Base-by-base conservation (phyloP, 2,888 invertebrate genomes). In the Oscheius sp. region DNA sequence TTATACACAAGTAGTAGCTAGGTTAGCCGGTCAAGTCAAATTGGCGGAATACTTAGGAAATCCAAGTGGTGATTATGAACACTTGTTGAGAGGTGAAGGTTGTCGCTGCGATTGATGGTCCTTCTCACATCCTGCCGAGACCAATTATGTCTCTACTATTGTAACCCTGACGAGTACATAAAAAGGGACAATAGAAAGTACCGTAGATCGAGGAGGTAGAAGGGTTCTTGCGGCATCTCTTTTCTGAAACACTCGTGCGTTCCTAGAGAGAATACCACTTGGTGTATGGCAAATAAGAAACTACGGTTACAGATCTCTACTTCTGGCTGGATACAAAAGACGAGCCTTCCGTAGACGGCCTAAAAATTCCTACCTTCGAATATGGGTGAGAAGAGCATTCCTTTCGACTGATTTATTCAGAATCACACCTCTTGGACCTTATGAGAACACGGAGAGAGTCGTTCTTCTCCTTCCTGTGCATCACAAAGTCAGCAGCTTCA, bases 291-390 rank as follows among this genome's bases (percentile, higher is more conserved):
- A 45, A 45, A 26, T 33, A 30, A 41, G 12, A 47, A 24, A n/a
- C 41, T 14, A 20, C 9, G 17, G 14, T 56, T 82, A 32, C 70
- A 82, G 85, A 85, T 63, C 72, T 82, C 44, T 83, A 81, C 70
- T 85, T 85, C 70, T 85, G 85, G 85, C 65, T 82, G 24, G 84
- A 85, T 54, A 69, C 67, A 8, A 74, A 78, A 26, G 74, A 77
- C 26, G 38, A 59, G 1, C 81, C 84, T 1, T 78, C 83, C 4
- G 70, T 69, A 5, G 77, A 80, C 32, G 85, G 85, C 62, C 50
- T 83, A 24, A 81, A 82, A 49, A 68, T 82, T 9, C 78, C 80
- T 5, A 80, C 84, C 1, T 77, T 74, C 62, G 85, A 85, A 70
- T 83, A 71, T 67, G 85, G 84, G 51, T 51, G 30, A 2, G 51